phyloP scores from a whole-genome alignment of 2,797 vertebrate species.

The Alcedo quadribrachys region DNA sequence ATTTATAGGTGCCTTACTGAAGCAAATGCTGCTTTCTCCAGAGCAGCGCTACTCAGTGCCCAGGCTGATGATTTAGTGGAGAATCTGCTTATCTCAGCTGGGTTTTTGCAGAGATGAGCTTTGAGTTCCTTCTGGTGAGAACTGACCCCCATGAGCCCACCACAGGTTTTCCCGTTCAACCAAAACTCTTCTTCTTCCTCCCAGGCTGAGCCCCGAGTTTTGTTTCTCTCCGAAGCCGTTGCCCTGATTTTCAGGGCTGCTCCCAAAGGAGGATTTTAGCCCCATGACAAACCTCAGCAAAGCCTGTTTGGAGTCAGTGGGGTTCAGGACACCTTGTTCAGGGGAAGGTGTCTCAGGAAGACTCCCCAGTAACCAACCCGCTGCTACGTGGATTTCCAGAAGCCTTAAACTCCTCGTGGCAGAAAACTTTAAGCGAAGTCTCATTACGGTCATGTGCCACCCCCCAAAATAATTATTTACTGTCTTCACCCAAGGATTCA shows the following conservation, averaged over 20 bases:
- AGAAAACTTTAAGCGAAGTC: too few species aligned
- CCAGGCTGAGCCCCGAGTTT: neutral
- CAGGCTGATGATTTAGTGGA: neutral
- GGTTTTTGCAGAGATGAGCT: neutral
- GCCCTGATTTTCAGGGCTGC: neutral
- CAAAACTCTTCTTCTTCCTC: neutral
- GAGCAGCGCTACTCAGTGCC: rapidly evolving
- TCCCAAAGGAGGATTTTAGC: neutral
- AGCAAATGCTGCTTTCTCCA: neutral
- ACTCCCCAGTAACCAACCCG: neutral
- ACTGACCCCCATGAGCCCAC: neutral
- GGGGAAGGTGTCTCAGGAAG: neutral
- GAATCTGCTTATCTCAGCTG: neutral
- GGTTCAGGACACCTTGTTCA: neutral
- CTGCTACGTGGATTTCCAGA: too few species aligned
- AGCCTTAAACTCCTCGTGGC: too few species aligned
- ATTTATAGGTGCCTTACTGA: neutral
- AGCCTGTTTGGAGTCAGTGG: rapidly evolving
- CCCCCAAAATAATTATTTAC: too few species aligned
- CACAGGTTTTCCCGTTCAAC: rapidly evolving
- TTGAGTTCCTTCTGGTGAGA: neutral
- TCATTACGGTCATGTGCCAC: too few species aligned
- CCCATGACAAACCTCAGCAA: neutral
- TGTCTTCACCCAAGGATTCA: too few species aligned
- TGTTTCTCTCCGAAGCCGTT: neutral